phyloP scores from a whole-genome alignment of 2,113 vertebrate genomes.

The Glaucomys volans region DNA sequence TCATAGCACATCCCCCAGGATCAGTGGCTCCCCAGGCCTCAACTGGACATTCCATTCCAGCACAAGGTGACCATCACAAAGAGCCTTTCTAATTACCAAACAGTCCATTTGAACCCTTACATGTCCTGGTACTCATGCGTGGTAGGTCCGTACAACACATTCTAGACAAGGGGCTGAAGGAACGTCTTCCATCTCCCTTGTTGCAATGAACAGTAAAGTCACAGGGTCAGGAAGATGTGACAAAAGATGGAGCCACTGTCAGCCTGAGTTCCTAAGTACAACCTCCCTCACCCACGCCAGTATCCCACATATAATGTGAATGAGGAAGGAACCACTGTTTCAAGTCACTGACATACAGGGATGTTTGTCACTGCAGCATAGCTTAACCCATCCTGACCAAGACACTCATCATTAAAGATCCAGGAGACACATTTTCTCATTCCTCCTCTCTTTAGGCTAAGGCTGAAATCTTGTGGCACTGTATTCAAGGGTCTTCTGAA shows the following conservation, averaged over 20 bases:
- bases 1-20: neutral
- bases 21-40: neutral
- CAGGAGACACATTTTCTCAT: neutral
- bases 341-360: neutral
- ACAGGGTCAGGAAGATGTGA: neutral
- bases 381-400: neutral
- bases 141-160: no score
- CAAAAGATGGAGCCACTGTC: neutral
- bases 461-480: neutral
- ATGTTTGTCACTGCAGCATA: neutral
- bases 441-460: no score
- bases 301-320: neutral
- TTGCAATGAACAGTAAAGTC: neutral
- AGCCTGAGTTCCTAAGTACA: neutral
- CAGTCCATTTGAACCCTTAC: no score
- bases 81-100: neutral
- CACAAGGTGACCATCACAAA: neutral
- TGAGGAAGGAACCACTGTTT: no score
- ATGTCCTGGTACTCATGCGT: neutral
- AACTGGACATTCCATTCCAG: neutral
- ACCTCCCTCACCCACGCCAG: neutral
- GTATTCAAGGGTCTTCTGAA: neutral
- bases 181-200: neutral
- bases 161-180: no score
- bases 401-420: neutral